Evolutionary conservation across 1,140 invertebrate genomes (phyloP), one percentile per base, ranked within the genome.

Genomic region (Xylocopa sonorina): DNA sequence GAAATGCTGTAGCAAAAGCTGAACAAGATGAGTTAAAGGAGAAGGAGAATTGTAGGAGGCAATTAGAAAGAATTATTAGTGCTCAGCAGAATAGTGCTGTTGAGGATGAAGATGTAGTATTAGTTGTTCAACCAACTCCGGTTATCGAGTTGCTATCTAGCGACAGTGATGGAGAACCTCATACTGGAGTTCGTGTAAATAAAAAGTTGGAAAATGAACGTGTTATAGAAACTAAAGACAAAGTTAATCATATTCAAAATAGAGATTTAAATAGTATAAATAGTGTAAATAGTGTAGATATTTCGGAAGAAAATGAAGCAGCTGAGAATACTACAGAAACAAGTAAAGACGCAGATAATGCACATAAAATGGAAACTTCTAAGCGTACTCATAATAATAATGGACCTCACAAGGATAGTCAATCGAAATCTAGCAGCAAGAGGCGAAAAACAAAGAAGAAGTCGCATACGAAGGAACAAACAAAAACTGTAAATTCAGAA

Each of bases 21-120:
- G 29, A 48, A 16, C 68, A 80, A 48, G 84, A 81, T 18, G 84
- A 87, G 38, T 38, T 78, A 6, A 81, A 75, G 27, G 82, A 74
- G 12, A 86, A 83, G 43, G 84, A 86, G 34, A 79, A 79, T 51
- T 80, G 87, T 69, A 79, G 87, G 21, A 79, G 87, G 9, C 87
- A 89, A 34, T 75, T 89, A 46, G 85, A 89, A 84, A 87, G 67
- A 86, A 91, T 85, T 84, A 91, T 87, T 4, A 63, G 53, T 55
- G 81, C 72, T 68, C 72, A 84, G 14, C 85, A 87, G 57, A 66
- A 12, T 34, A 67, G 14, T 29, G 48, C 43, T 69, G 82, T 78
- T 6, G 92, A 92, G 14, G 92, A 92, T 41, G 92, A 93, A 79
- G 92, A 93, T 71, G 91, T 93, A 38, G 91, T 92, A 60, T 85